phyloP scores from a whole-genome alignment of 2,888 invertebrate species.

The Leptinotarsa rubiginosa region DNA sequence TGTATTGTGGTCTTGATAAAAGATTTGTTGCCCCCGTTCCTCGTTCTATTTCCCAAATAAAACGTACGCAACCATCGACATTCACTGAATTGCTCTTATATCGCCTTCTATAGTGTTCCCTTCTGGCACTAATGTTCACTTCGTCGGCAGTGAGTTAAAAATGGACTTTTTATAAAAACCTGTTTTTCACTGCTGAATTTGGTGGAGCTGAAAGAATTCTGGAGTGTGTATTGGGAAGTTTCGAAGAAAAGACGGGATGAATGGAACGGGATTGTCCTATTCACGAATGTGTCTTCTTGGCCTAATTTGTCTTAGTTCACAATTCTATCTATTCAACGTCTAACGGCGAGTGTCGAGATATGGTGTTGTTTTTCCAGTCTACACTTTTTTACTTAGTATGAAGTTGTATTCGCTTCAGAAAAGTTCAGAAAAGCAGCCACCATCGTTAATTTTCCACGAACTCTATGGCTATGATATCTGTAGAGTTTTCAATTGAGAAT shows the following conservation, averaged over 20 bases:
- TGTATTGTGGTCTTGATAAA: too few species aligned
- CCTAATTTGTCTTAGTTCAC: too few species aligned
- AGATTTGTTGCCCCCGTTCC: constrained; percentile 13
- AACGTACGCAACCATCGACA: constrained; percentile 36
- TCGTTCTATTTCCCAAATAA: constrained; percentile 35
- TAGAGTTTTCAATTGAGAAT: too few species aligned
- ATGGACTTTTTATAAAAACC: constrained; percentile 40
- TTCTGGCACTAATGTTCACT: constrained; percentile 41
- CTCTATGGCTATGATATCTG: too few species aligned
- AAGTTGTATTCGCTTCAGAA: too few species aligned
- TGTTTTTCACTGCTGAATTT: constrained; percentile 37
- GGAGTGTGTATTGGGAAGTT: constrained; percentile 31
- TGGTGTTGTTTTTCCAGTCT: too few species aligned
- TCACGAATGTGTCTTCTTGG: neutral
- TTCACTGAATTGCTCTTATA: constrained; percentile 34
- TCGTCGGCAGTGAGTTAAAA: constrained; percentile 30
- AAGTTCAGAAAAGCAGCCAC: too few species aligned
- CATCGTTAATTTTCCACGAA: too few species aligned
- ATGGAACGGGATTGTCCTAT: constrained; percentile 28
- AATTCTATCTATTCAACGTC: too few species aligned
- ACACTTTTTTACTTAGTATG: too few species aligned
- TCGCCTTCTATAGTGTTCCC: constrained; percentile 35
- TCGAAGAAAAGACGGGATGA: constrained; percentile 26
- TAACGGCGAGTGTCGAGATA: too few species aligned
- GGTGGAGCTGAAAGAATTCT: constrained; percentile 29